These are phyloP conservation scores for Drosophila neoperkinsi DNA, from an alignment of 2,888 invertebrate species.

Conservation along the genomic window DNA sequence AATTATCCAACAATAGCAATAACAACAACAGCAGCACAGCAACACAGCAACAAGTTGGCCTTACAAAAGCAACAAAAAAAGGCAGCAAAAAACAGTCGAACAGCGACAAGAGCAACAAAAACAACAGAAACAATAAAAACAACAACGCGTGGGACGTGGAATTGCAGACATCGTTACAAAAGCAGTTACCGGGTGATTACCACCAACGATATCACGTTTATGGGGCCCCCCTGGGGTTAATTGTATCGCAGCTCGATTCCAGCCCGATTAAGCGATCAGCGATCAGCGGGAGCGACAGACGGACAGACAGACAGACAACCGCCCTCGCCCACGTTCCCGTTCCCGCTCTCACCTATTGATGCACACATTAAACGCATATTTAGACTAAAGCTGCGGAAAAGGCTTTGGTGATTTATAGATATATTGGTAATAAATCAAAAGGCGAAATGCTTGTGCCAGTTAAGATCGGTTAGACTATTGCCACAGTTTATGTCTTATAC, in stretches of 20 bases:
- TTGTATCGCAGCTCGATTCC: slow-evolving; percentile 66
- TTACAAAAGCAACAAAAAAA: slow-evolving; percentile 25
- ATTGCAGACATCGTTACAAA: slow-evolving; percentile 19
- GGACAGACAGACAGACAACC: slow-evolving; percentile 39
- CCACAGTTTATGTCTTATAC: not conserved
- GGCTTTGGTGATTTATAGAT: slow-evolving; percentile 46
- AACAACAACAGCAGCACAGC: slow-evolving; percentile 10
- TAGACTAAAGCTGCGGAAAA: slow-evolving; percentile 50
- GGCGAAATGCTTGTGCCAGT: slow-evolving; percentile 3
- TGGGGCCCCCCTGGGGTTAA: slow-evolving; percentile 78
- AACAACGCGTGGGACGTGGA: slow-evolving; percentile 48
- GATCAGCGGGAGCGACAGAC: slow-evolving; percentile 51
- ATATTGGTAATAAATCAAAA: slow-evolving; percentile 47
- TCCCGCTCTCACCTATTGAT: slow-evolving; percentile 16
- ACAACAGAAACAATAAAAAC: slow-evolving; percentile 25
- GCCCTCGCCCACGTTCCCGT: not conserved
- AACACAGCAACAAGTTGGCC: slow-evolving; percentile 33
- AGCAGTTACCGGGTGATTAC: slow-evolving; percentile 47
- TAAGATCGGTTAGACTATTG: slow-evolving; percentile 25
- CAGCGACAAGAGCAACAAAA: slow-evolving; percentile 22
- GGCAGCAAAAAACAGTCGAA: slow-evolving; percentile 9
- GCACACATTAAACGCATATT: slow-evolving; percentile 54
- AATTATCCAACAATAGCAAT: slow-evolving; percentile 56
- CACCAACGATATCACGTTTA: slow-evolving; percentile 64
- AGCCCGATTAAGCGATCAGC: slow-evolving; percentile 82